Conservation (phyloP, 2,888 invertebrate genomes). For the Heliconius ismenius region DNA sequence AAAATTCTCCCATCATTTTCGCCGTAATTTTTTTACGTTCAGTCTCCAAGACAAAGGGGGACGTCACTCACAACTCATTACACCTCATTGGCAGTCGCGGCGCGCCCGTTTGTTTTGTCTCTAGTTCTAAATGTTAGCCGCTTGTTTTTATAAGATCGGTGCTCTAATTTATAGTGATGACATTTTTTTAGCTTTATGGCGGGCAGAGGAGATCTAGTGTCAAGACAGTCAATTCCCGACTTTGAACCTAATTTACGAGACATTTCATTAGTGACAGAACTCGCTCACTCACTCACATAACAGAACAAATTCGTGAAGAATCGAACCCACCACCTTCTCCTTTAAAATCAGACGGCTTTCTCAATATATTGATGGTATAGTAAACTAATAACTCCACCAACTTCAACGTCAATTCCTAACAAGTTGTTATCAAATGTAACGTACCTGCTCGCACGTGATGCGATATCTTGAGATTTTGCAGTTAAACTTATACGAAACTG, state of each 20-base stretch:
- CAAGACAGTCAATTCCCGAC: too few species aligned
- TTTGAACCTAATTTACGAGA: too few species aligned
- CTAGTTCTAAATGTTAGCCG: background rate
- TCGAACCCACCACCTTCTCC: too few species aligned
- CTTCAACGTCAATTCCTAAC: constrained; percentile 11
- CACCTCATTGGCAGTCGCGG: constrained; percentile 37
- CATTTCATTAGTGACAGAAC: too few species aligned
- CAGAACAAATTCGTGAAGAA: too few species aligned
- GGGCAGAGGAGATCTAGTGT: too few species aligned
- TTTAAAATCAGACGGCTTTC: too few species aligned
- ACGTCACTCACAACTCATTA: constrained; percentile 39
- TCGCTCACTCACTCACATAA: too few species aligned
- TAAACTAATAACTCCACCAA: constrained; percentile 20
- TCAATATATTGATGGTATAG: too few species aligned
- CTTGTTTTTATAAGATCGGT: constrained; percentile 1
- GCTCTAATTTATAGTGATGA: background rate
- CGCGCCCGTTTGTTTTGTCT: constrained; percentile 34
- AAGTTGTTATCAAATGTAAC: constrained; percentile 28
- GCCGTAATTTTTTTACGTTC: constrained; percentile 30
- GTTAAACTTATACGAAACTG: constrained; percentile 35
- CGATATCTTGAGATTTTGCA: constrained; percentile 36
- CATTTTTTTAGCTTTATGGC: background rate
- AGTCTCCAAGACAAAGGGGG: constrained; percentile 34
- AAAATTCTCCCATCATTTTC: constrained; percentile 28
- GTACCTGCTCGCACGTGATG: constrained; percentile 25